Percentiles rank a stretch among this genome's conserved stretches.
phyloP scores from a whole-genome alignment of 2,113 vertebrate genomes.

The Hemibagrus wyckioides region DNA sequence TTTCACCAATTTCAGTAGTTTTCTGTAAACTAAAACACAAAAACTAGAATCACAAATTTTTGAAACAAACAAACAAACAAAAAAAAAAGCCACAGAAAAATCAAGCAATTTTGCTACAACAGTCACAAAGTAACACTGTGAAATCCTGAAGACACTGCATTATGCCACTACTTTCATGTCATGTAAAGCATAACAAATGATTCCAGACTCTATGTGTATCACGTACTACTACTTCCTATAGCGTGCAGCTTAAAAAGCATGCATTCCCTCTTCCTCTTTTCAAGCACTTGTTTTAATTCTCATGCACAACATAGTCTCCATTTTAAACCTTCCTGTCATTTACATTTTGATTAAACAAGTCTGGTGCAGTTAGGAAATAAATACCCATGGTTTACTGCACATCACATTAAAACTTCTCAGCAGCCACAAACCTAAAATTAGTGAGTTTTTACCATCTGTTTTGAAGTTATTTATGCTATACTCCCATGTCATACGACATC shows the following conservation, averaged over 20 bases:
- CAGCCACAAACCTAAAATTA: slow-evolving; percentile 26
- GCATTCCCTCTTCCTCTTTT: slow-evolving; percentile 39
- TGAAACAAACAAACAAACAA: no score
- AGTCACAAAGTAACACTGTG: no score
- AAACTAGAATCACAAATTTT: no score
- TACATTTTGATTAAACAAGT: slow-evolving; percentile 53
- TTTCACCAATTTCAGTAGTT: no score
- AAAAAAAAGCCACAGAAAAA: no score
- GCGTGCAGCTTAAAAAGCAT: slow-evolving; percentile 19
- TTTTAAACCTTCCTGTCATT: slow-evolving; percentile 41
- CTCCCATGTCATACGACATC: slow-evolving; percentile 20
- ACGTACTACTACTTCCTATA: neutral
- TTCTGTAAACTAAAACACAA: no score
- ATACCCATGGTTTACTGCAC: slow-evolving; percentile 24
- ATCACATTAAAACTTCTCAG: slow-evolving; percentile 19
- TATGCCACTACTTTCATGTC: neutral
- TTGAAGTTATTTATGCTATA: slow-evolving; percentile 19
- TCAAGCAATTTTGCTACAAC: no score
- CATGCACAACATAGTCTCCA: slow-evolving; percentile 23
- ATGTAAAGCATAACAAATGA: slow-evolving; percentile 41
- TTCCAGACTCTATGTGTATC: slow-evolving; percentile 43
- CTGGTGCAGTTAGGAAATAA: slow-evolving; percentile 43
- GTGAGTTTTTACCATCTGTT: slow-evolving; percentile 21
- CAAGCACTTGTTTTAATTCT: slow-evolving; percentile 41
- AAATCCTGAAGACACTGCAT: neutral